phyloP scores from a whole-genome alignment of 1,140 invertebrate species.

The Acromyrmex echinatior region DNA sequence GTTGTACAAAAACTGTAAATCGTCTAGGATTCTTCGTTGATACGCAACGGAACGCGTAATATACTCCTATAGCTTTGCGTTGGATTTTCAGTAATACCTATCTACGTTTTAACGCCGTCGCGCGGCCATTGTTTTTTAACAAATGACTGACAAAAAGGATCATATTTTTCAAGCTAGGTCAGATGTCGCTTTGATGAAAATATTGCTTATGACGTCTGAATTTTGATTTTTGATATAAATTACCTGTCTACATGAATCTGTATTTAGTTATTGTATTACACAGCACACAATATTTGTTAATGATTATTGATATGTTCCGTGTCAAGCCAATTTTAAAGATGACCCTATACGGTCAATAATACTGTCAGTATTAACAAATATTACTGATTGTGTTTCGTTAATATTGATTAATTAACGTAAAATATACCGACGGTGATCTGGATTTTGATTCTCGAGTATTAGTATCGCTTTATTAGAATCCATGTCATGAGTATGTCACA shows the following conservation, averaged over 20 bases:
- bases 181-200: neutral
- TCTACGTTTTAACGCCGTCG: neutral
- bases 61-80: constrained; percentile 20
- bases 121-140: neutral
- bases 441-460: no score
- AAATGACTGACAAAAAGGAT: neutral
- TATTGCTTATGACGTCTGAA: neutral
- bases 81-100: constrained; percentile 23
- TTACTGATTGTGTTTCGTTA: no score
- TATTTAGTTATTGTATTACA: neutral
- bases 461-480: no score
- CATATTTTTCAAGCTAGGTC: neutral
- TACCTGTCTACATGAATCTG: neutral
- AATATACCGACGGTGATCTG: no score
- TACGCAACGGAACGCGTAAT: constrained; percentile 31
- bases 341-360: no score
- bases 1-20: constrained; percentile 37
- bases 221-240: neutral
- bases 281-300: neutral
- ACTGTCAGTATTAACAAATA: no score
- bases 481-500: no score
- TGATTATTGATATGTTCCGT: neutral
- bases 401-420: no score
- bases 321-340: no score
- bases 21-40: constrained; percentile 30